Percentiles rank a stretch among this genome's conserved stretches.
These are phyloP conservation scores for Hydropotes inermis DNA, from an alignment of 2,113 vertebrate genomes.

Conservation along the genomic window DNA sequence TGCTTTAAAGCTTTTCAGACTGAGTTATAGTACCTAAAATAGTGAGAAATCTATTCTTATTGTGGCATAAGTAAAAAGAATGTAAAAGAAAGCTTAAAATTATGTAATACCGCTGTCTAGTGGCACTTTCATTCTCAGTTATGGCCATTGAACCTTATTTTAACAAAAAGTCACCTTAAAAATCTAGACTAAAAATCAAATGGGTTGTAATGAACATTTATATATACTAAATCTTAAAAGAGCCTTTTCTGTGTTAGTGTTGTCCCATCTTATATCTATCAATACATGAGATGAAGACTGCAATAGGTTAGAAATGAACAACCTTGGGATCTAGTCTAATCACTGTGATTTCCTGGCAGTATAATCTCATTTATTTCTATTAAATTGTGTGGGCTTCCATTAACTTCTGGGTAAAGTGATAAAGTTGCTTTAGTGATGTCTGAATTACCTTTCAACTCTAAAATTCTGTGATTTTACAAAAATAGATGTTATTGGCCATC, in stretches of 20 bases:
- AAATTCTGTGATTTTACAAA: constrained; percentile 26
- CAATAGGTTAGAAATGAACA: background rate
- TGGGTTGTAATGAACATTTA: background rate
- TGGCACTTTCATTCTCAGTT: background rate
- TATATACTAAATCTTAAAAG: background rate
- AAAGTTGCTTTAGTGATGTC: background rate
- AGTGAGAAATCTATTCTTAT: background rate
- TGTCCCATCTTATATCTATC: background rate
- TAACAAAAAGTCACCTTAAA: constrained; percentile 44
- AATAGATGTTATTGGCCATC: background rate
- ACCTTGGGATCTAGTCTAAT: background rate
- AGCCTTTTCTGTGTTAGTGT: constrained; percentile 30
- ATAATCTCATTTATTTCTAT: background rate
- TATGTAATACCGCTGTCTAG: background rate
- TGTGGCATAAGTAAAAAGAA: background rate
- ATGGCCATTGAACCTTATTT: constrained; percentile 19
- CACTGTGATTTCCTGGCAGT: background rate
- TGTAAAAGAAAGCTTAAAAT: constrained; percentile 4
- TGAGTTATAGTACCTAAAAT: background rate
- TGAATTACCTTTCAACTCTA: constrained; percentile 50
- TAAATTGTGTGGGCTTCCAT: background rate
- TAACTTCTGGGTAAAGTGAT: background rate
- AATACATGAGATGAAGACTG: background rate
- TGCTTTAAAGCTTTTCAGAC: constrained; percentile 4
- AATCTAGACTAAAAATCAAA: background rate